Evolutionary conservation across 2,113 vertebrate genomes (phyloP), one percentile per base, ranked within the genome.

Genomic region (Poecile atricapillus): DNA sequence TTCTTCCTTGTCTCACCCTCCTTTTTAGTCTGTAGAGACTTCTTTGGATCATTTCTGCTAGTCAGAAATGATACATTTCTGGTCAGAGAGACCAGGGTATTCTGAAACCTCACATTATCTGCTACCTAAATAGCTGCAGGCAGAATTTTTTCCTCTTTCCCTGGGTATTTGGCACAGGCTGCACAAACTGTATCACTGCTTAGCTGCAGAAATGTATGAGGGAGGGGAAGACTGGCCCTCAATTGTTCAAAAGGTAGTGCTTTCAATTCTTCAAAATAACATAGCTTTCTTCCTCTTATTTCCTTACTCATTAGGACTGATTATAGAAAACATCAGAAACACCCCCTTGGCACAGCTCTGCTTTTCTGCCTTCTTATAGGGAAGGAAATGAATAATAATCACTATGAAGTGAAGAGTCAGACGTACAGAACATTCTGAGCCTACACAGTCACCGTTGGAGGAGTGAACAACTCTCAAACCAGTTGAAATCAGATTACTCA

Each of bases 31-130:
- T 73, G 7, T 49, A 68, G 53, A 8, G 21, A 5, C n/a, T 92
- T 89, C 44, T 90, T 92, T 53, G 39, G 27, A 73, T 92, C 23
- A 59, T 77, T 94, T 93, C 47, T 83, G 46, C 67, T 65, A 85
- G 63, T 79, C 59, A 89, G 55, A 92, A 86, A 75, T 19, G 0
- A 74, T 83, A 15, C 15, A 31, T 87, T 95, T 81, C 43, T 78
- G 62, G 63, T 80, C 43, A 92, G 59, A 86, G 59, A 35, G 8
- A 74, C 25, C 9, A 6, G 24, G 13, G 10, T 28, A 27, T 87
- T 94, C 59, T 63, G 39, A 94, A 89, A 63, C 43, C 37, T 86
- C 47, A 39, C 21, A 12, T 83, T 59, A 70, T 50, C 64, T 80
- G 3, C 33, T 92, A 46, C 60, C 18, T 70, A 52, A 75, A 79